Evolutionary conservation across 2,113 vertebrate genomes (phyloP).

Genomic region (Bagarius yarrelli): DNA sequence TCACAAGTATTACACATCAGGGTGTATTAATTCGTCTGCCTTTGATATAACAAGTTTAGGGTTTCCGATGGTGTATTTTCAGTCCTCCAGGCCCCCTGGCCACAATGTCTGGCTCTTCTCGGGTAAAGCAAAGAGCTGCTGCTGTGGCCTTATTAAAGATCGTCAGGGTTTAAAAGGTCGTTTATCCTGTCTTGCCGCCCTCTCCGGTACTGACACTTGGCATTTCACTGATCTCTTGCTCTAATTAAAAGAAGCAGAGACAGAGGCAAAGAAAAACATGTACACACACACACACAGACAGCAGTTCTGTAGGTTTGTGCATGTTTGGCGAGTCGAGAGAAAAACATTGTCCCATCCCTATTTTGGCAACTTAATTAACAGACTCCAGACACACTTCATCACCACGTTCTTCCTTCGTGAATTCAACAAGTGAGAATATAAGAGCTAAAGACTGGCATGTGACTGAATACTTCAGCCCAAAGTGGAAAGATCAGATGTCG

Average conservation of each 20-base stretch:
- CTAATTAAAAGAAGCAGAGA: conserved; percentile 55
- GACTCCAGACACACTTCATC: conserved; percentile 31
- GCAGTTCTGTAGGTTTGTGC: conserved; percentile 42
- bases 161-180: conserved; percentile 53
- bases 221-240: conserved; percentile 56
- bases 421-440: conserved; percentile 37
- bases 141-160: conserved; percentile 55
- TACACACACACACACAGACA: conserved; percentile 35
- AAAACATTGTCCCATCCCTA: conserved; percentile 42
- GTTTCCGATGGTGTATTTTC: neutral
- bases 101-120: conserved; percentile 17
- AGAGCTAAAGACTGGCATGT: conserved; percentile 32
- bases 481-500: neutral
- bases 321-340: conserved; percentile 40
- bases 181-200: conserved; percentile 52
- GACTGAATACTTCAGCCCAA: neutral
- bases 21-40: neutral
- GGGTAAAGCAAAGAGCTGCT: conserved; percentile 14
- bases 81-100: conserved; percentile 9
- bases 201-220: conserved; percentile 55
- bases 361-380: conserved; percentile 43
- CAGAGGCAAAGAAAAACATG: conserved; percentile 31
- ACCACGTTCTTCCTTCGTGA: conserved; percentile 40
- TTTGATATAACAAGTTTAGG: conserved; percentile 7
- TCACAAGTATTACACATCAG: neutral